Base-by-base conservation (phyloP, 1,140 invertebrate genomes). In the Gryon sp. region DNA sequence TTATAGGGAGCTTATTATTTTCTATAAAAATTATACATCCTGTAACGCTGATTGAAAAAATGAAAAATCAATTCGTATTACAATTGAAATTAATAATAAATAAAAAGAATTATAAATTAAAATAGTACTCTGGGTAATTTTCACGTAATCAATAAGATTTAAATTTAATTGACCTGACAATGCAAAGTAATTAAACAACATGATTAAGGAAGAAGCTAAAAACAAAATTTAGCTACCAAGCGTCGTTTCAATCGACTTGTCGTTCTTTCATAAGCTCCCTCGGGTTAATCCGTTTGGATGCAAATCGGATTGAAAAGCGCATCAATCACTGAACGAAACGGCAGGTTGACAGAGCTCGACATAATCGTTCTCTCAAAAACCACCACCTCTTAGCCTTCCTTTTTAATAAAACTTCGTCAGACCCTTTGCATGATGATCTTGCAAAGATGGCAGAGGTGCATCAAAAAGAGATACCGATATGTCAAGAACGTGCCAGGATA, bases 401-500 rank as follows among this genome's bases (percentile, higher is more conserved):
- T 12, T 57, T 55, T 28, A 57, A 55, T 63, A 60, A 57, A 38
- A 18, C 32, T 19, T 26, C 9, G 11, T 0, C 40, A 18, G 36
- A 40, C 11, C 28, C 62, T 55, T 30, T 46, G 19, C 45, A 26
- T n/a, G 48, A 55, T 69, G 38, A 50, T 53, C 59, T 55, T 48
- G 52, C 52, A 59, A 46, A 52, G 45, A 60, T 55, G 55, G 57
- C 12, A 66, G 53, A 36, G 30, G 34, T 12, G 34, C 45, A 59
- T 52, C 38, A 72, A 76, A 59, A 68, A 50, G n/a, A 19, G 40
- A 50, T 30, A 19, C 34, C 41, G 65, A 65, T 60, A 74, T 52
- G 60, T 68, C 55, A 63, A 63, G 62, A 72, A 75, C 72, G 76
- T 74, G 76, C 74, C 62, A 57, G 20, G 43, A n/a, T n/a, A n/a